Conservation (phyloP, 2,113 vertebrate genomes). For the Mesembrinibis cayennensis region DNA sequence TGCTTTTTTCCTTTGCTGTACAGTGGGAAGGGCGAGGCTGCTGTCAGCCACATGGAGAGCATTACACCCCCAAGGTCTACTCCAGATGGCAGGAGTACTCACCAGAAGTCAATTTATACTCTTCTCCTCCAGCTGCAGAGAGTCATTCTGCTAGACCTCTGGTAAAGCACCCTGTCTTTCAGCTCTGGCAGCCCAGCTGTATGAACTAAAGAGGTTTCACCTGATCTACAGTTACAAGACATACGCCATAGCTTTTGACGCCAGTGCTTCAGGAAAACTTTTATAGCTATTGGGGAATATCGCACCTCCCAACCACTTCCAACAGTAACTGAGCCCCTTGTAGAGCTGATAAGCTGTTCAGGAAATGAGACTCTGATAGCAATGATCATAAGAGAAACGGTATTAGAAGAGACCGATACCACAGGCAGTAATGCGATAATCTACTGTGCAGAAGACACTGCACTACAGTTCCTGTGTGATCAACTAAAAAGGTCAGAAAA, state of each 20-base stretch:
- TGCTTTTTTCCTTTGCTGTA: background rate
- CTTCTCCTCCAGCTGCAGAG: background rate
- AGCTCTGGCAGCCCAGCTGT: background rate
- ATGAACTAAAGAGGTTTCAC: background rate
- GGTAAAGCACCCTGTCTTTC: background rate
- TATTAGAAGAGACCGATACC: background rate
- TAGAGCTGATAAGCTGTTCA: background rate
- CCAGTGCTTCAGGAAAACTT: fast-evolving
- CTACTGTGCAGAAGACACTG: conserved; percentile 17
- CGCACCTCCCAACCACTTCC: background rate
- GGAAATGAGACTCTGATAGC: background rate
- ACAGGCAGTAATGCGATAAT: background rate
- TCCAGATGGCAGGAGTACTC: background rate
- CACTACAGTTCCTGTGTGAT: background rate
- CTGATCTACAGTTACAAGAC: background rate
- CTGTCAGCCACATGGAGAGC: background rate
- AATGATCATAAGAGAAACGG: background rate
- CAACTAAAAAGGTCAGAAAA: conserved; percentile 37
- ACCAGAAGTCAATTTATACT: background rate
- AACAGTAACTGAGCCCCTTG: background rate
- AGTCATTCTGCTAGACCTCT: background rate
- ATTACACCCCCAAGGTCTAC: background rate
- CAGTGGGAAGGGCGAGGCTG: background rate
- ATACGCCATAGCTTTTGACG: fast-evolving
- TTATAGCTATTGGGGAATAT: background rate